phyloP scores from a whole-genome alignment of 2,797 vertebrate species.

The Lepus townsendii region DNA sequence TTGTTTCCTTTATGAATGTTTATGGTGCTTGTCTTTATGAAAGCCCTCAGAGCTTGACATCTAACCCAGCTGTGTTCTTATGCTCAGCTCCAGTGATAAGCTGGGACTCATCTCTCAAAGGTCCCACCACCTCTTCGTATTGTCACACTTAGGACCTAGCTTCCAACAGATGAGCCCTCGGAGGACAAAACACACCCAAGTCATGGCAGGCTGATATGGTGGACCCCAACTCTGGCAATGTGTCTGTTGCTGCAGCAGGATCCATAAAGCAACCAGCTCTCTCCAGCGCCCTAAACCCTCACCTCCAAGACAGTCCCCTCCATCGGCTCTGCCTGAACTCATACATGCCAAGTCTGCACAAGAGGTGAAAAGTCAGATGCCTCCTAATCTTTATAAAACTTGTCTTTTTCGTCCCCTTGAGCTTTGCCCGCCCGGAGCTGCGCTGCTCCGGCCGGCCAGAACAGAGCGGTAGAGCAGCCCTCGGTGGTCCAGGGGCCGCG shows the following conservation, averaged over 20 bases:
- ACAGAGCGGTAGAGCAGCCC: slow-evolving; percentile 87
- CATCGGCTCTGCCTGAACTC: neutral
- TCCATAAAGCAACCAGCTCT: neutral
- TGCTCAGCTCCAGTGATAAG: too few species aligned
- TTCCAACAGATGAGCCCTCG: too few species aligned
- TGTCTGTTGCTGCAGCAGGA: neutral
- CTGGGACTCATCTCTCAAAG: too few species aligned
- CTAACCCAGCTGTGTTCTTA: too few species aligned
- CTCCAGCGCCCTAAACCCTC: neutral
- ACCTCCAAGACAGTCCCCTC: neutral
- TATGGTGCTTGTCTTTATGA: too few species aligned
- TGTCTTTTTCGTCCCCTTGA: slow-evolving; percentile 78
- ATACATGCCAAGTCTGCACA: neutral
- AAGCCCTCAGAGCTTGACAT: too few species aligned
- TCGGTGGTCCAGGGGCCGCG: slow-evolving; percentile 74
- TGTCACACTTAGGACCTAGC: too few species aligned
- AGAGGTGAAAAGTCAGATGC: neutral
- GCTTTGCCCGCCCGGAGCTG: slow-evolving; percentile 85
- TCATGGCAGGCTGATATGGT: neutral
- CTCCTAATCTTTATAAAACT: neutral
- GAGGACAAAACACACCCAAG: too few species aligned
- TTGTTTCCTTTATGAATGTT: too few species aligned
- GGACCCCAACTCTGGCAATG: neutral
- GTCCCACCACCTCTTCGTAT: too few species aligned
- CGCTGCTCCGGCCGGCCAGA: slow-evolving; percentile 86